Percentiles rank a stretch among this genome's conserved stretches.
Conservation (phyloP, 2,888 invertebrate species). For the Eupithecia centaureata region DNA sequence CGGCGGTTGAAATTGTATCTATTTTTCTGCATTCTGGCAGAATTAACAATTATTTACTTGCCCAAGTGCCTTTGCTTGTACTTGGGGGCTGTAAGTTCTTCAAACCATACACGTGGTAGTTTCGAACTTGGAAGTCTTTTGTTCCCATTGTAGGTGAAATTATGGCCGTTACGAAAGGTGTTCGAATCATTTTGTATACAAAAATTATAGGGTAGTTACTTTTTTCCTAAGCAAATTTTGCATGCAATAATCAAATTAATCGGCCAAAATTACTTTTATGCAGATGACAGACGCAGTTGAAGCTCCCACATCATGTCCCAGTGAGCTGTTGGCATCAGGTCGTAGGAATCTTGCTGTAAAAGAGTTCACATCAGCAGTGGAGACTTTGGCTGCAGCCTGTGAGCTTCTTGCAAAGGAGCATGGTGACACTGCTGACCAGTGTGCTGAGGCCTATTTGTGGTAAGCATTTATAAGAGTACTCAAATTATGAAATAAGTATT, state of each 20-base stretch:
- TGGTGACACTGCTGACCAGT: conserved; percentile 92
- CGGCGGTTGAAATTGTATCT: not conserved
- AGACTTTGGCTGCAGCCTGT: conserved; percentile 89
- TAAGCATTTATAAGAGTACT: conserved; percentile 76
- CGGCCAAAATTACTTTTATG: not conserved
- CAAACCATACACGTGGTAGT: conserved; percentile 10
- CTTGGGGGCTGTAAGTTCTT: not conserved
- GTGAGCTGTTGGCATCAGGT: conserved; percentile 88
- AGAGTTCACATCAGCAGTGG: conserved; percentile 89
- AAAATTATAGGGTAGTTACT: not conserved
- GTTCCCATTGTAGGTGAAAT: conserved; percentile 4
- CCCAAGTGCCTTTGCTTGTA: not conserved
- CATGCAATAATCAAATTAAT: too few relatives aligned
- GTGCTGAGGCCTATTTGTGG: conserved; percentile 94
- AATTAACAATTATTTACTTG: not conserved
- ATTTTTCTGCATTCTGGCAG: not conserved
- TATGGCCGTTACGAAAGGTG: conserved; percentile 15
- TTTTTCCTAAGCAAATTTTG: not conserved
- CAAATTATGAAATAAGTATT: too few relatives aligned
- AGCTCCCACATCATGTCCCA: conserved; percentile 72
- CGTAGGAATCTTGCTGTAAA: conserved; percentile 90
- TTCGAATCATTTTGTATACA: not conserved
- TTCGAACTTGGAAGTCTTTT: not conserved
- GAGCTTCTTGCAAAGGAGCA: conserved; percentile 88
- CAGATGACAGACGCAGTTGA: conserved; percentile 85